Conservation (phyloP, 2,888 invertebrate genomes). For the Chalcis sispes region DNA sequence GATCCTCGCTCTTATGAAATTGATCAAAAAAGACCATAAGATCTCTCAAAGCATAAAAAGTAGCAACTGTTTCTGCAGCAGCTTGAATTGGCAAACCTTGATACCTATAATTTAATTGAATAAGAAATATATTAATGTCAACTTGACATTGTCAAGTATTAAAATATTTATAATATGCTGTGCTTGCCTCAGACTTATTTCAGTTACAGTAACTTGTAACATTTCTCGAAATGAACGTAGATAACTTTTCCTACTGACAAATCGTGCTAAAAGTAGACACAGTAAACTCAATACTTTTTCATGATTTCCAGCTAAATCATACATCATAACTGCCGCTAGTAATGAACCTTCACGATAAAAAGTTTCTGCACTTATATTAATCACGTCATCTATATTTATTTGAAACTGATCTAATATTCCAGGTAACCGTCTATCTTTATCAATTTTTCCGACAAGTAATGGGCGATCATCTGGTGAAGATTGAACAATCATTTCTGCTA, state of each 20-base stretch:
- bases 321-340: constrained; percentile 94
- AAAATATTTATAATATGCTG: not conserved
- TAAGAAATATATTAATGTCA: constrained; percentile 27
- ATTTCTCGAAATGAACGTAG: constrained; percentile 80
- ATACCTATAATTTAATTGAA: constrained; percentile 62
- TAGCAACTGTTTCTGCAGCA: constrained; percentile 81
- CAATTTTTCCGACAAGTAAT: constrained; percentile 72
- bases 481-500: constrained; percentile 86
- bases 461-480: constrained; percentile 74
- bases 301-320: constrained; percentile 91
- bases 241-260: constrained; percentile 80
- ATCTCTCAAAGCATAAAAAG: constrained; percentile 90
- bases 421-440: constrained; percentile 69
- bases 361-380: constrained; percentile 73
- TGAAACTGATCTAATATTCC: constrained; percentile 73
- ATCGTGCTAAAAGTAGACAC: constrained; percentile 89
- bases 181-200: constrained; percentile 69
- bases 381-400: constrained; percentile 73
- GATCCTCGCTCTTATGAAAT: constrained; percentile 88
- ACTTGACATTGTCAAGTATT: constrained; percentile 5
- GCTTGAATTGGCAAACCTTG: constrained; percentile 73
- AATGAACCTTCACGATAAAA: constrained; percentile 90
- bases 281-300: constrained; percentile 90
- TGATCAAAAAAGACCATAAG: constrained; percentile 93
- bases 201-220: constrained; percentile 70